Evolutionary conservation across 2,113 vertebrate genomes (phyloP), one percentile per base, ranked within the genome.

Genomic region (Nannobrachium achirus): DNA sequence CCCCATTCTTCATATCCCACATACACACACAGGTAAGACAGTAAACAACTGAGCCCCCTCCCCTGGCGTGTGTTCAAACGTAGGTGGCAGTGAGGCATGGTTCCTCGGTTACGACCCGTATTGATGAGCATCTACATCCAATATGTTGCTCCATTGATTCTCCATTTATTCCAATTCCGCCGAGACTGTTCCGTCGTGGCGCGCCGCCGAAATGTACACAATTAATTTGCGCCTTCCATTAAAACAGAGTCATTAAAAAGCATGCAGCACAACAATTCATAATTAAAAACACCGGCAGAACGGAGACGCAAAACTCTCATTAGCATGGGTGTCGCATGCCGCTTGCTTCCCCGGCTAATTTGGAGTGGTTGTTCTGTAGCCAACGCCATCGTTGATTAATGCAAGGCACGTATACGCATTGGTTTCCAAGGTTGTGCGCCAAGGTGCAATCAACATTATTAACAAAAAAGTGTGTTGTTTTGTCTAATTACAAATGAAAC

Each of bases 121-220:
- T 81, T 82, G 81, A 88, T 86, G 82, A 88, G 87, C 82, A 82
- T 89, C 81, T 86, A 77, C 82, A 86, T 80, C 80, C 80, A 89
- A 89, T 91, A 88, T 87, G 83, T 87, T 88, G 87, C 89, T 90
- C 78, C 82, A 89, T 91, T 91, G 89, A 90, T 89, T 91, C 82
- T 89, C 87, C 83, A 86, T 93, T 33, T 89, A 89, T 91, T 88
- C 76, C 73, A 70, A 78, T 86, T 89, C 86, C 84, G 6, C 78
- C 20, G 25, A 61, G 68, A 84, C 68, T 62, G 56, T 86, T 89
- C 73, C 69, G 82, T 51, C 59, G 68, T 56, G 71, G 70, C 64
- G 56, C 65, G 68, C 75, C 67, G 66, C 55, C 63, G n/a, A 67
- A 73, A 78, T 79, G 81, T 82, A 83, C 76, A 56, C 74, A 83